Evolutionary conservation across 2,888 invertebrate genomes (phyloP), one percentile per base, ranked within the genome.

Genomic region (Platynereis dumerilii): DNA sequence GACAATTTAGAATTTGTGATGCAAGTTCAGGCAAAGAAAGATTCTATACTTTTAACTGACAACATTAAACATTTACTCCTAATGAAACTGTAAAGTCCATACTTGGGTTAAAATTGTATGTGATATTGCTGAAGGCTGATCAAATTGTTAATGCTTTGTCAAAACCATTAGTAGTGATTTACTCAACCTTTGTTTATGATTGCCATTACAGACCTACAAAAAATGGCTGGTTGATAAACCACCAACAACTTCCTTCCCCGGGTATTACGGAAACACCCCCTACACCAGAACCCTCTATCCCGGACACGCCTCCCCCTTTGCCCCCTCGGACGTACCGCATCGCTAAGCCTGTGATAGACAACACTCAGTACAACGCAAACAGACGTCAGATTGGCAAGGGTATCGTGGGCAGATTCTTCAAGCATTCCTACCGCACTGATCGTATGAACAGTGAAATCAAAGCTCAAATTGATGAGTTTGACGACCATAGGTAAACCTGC

Each of bases 291-390:
- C 44, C 52, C 3, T 42, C 77, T 5, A 75, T 74, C 1, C 68
- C 68, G 17, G 77, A 74, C 10, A 17, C 24, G 28, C 12, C 58
- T 17, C 42, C 76, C 64, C 29, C 59, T 7, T 77, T 79, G 64
- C 76, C 75, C n/a, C 26, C 39, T 2, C 53, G 56, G 2, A 72
- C 80, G 72, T 74, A 76, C n/a, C 79, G 82, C 44, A 83, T 84
- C 45, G 69, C 70, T 27, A 64, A 72, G 5, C 72, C 74, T 64
- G 75, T 93, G 75, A 87, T 96, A 65, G 93, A 93, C 79, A 91
- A 92, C n/a, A 90, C 93, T 20, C 88, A 93, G 69, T 94, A 95
- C 83, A 94, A 95, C 86, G 94, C 94, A 22, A 90, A 95, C 81
- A 88, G 95, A 69, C 89, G 95, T 76, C 91, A 91, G 83, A 92